phyloP scores from a whole-genome alignment of 2,888 invertebrate genomes.

The Thera britannica region DNA sequence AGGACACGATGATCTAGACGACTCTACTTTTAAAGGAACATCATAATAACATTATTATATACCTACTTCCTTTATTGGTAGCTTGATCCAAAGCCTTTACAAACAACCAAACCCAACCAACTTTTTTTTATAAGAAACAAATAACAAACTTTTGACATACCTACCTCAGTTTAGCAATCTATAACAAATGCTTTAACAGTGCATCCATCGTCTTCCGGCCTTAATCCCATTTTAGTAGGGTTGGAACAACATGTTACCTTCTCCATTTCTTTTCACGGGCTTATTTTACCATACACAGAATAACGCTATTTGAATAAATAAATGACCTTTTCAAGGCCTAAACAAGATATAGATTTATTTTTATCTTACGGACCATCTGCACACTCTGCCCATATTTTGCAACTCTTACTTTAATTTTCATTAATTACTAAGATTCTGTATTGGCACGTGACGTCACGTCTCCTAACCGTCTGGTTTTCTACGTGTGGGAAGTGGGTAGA shows the following conservation, averaged over 20 bases:
- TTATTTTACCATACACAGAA: no score
- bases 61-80: slow-evolving; percentile 15
- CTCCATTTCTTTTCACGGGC: no score
- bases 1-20: slow-evolving; percentile 23
- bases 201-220: no score
- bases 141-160: no score
- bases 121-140: neutral
- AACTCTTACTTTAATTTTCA: slow-evolving; percentile 43
- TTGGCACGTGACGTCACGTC: slow-evolving; percentile 70
- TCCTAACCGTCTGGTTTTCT: slow-evolving; percentile 55
- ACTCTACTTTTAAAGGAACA: slow-evolving; percentile 14
- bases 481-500: slow-evolving; percentile 70
- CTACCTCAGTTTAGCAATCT: no score
- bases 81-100: neutral
- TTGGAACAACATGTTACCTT: no score
- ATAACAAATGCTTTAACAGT: no score
- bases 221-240: no score
- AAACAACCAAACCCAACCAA: neutral
- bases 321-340: no score
- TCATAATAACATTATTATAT: slow-evolving; percentile 13
- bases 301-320: no score
- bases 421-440: slow-evolving; percentile 57
- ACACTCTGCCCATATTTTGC: slow-evolving; percentile 38
- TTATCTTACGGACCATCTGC: slow-evolving; percentile 14
- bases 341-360: no score